Evolutionary conservation across 2,888 invertebrate genomes (phyloP), one percentile per base, ranked within the genome.

Genomic region (Toxonevra muliebris): DNA sequence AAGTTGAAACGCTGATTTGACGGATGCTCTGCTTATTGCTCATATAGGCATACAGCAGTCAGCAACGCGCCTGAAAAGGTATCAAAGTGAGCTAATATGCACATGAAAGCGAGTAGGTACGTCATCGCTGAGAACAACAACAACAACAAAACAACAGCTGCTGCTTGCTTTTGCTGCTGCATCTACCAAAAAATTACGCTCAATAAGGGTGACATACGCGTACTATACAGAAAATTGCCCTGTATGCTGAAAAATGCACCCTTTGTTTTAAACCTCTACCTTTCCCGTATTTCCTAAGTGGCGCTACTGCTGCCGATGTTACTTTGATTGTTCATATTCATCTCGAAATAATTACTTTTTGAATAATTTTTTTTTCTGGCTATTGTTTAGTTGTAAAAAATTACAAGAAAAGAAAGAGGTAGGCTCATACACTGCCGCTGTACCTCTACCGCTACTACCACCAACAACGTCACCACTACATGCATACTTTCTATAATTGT

Each of bases 311-410:
- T 54, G 66, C 61, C 64, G 69, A 71, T 70, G 71, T 65, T 50
- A 61, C 61, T 64, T 55, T 68, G 70, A 70, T 73, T 75, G 71
- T 71, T 71, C 72, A 68, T 70, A 70, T 73, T 70, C 71, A 70
- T 70, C 68, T 69, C 63, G 65, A 71, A 73, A 71, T 74, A 74
- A 75, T 71, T 71, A 72, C 69, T 73, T 73, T 71, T 71, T 68
- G 67, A 72, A 69, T 69, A 71, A 52, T 67, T 63, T 68, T 69
- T 45, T 55, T 59, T n/a, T n/a, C 9, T 11, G 9, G 55, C 42
- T n/a, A 12, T 15, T 48, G 13, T 64, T 64, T 43, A 40, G 57
- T 50, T 12, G 41, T 20, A n/a, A 54, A n/a, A 15, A 12, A 54
- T 12, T 17, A 19, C 20, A 19, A 15, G 4, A 1, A n/a, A 17